These are phyloP conservation scores for Sylvia borin DNA, from an alignment of 2,797 vertebrate genomes.

Conservation along the genomic window DNA sequence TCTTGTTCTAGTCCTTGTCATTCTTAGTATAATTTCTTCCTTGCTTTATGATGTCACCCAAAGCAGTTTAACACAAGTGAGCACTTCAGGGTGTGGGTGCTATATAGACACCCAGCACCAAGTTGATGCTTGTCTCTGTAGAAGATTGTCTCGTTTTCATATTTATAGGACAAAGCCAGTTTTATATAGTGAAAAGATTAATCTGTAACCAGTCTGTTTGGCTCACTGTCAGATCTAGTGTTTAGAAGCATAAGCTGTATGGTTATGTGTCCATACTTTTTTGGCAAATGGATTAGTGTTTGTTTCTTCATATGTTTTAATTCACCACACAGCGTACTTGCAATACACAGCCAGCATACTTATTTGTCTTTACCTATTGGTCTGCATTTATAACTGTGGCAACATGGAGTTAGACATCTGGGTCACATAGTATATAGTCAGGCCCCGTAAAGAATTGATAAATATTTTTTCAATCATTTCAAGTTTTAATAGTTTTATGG, in stretches of 20 bases:
- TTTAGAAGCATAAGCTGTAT: background rate
- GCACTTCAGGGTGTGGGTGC: background rate
- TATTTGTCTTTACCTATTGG: background rate
- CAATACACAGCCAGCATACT: background rate
- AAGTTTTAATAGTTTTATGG: slow-evolving; percentile 17
- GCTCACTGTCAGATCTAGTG: background rate
- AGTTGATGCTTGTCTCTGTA: background rate
- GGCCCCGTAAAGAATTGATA: background rate
- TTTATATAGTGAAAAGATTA: background rate
- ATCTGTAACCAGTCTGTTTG: background rate
- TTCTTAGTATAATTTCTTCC: background rate
- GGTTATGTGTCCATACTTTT: background rate
- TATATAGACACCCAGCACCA: background rate
- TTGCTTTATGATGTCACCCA: background rate
- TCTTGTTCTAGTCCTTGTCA: background rate
- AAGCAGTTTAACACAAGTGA: background rate
- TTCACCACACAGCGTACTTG: background rate
- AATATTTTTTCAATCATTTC: slow-evolving; percentile 8
- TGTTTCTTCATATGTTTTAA: background rate
- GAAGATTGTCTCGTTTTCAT: background rate
- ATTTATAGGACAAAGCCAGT: background rate
- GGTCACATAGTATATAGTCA: background rate
- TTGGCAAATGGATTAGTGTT: background rate
- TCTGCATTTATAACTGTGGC: background rate
- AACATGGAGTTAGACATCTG: background rate